Evolutionary conservation across 1,140 invertebrate genomes (phyloP), one percentile per base, ranked within the genome.

Genomic region (Cataglyphis hispanica): DNA sequence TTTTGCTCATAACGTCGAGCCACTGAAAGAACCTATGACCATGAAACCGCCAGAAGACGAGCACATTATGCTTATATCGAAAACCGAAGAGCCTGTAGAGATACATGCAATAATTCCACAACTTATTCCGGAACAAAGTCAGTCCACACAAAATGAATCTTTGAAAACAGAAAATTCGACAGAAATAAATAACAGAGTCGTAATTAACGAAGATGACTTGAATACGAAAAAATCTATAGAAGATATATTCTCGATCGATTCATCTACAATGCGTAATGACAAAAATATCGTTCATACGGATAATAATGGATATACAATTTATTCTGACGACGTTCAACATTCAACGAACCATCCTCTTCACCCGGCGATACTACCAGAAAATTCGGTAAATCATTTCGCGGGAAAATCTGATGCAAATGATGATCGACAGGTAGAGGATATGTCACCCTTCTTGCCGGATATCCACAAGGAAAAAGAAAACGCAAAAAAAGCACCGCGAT

Each of bases 401-500:
- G 91, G 90, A 58, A 89, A 85, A 22, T 19, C 75, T 3, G 89
- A 93, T 34, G 10, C 31, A 0, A 34, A 64, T 5, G 89, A 92
- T 6, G 91, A 93, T 43, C 92, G 92, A 69, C 78, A 91, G 31
- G 22, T 43, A 31, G 92, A 94, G 11, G 95, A 96, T 87, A 96
- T 96, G 96, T 96, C 96, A 83, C 96, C 96, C 25, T 97, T 96
- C 87, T 92, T 97, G 86, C 96, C 96, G 10, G 96, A 97, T 90
- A 93, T 96, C 31, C 84, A 90, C 1, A 91, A 88, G 56, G 93
- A 94, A 34, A 94, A 94, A 27, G 89, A 91, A 22, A 87, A 75
- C 58, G 37, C 83, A 22, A 93, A 91, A 60, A 95, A 95, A 75
- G 91, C 91, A 1, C 94, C 94, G 1, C 90, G 94, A 50, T 83